Percentiles rank a stretch among this genome's conserved stretches.
Conservation (phyloP, 2,888 invertebrate species). For the Diarsia rubi region DNA sequence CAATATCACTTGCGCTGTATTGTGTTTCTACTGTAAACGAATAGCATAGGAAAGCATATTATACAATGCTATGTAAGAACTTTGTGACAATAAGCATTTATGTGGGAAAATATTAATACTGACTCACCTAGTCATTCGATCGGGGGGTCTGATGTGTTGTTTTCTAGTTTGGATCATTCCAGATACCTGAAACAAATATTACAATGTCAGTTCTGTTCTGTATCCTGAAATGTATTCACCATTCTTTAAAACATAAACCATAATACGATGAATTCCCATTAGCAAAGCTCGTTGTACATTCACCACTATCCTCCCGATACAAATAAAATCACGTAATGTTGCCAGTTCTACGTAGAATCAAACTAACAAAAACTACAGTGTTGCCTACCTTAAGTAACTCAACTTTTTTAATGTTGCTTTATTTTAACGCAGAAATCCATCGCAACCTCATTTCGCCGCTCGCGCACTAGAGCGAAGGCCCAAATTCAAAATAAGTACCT, state of each 20-base stretch:
- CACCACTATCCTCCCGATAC: not conserved
- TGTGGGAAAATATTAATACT: constrained; percentile 52
- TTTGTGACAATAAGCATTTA: constrained; percentile 29
- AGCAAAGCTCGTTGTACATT: not conserved
- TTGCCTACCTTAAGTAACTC: not conserved
- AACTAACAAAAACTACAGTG: not conserved
- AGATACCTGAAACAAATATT: constrained; percentile 83
- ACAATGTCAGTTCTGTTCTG: not conserved
- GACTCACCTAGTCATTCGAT: constrained; percentile 85
- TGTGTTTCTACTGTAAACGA: constrained; percentile 58
- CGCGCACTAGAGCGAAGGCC: constrained; percentile 9
- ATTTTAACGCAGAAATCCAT: not conserved
- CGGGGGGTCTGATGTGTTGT: constrained; percentile 82
- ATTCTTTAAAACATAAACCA: not conserved
- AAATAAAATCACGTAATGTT: constrained; percentile 4
- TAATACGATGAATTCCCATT: not conserved
- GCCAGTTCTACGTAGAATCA: not conserved
- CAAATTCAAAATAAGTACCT: constrained; percentile 30
- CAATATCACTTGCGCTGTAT: constrained; percentile 47
- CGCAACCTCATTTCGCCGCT: constrained; percentile 1
- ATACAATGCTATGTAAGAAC: constrained; percentile 23
- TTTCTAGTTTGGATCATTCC: constrained; percentile 85
- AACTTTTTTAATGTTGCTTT: not conserved
- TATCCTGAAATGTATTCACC: not conserved
- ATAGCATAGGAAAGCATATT: constrained; percentile 28